Conservation (phyloP, 1,140 invertebrate genomes). For the Melanaphis sacchari region DNA sequence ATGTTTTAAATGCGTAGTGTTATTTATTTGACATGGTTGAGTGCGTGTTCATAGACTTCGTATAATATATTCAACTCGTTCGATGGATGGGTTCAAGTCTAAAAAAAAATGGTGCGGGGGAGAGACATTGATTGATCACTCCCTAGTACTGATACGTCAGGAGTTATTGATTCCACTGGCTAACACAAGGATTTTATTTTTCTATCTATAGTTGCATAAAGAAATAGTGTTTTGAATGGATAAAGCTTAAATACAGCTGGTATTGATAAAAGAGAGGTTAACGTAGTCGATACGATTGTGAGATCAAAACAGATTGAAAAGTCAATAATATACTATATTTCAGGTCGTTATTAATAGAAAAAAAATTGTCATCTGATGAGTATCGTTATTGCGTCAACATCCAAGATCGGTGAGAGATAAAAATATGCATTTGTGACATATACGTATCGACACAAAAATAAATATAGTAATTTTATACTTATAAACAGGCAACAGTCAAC, state of each 20-base stretch:
- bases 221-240: conserved; percentile 44
- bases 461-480: background rate
- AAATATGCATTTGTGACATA: conserved; percentile 19
- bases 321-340: conserved; percentile 28
- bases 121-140: conserved; percentile 40
- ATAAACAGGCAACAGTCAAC: background rate
- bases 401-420: background rate
- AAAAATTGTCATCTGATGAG: background rate
- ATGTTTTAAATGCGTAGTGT: background rate
- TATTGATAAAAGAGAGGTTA: conserved; percentile 13
- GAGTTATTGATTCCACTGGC: conserved; percentile 30
- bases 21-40: conserved; percentile 14
- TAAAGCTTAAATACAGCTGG: background rate
- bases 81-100: background rate
- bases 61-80: conserved; percentile 4
- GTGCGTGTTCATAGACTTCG: conserved; percentile 12
- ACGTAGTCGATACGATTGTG: background rate
- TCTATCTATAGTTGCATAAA: background rate
- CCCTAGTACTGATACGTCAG: conserved; percentile 12
- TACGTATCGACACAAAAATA: background rate
- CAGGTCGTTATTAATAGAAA: background rate
- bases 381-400: background rate
- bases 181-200: conserved; percentile 29
- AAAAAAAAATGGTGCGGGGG: background rate
- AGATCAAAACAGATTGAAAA: conserved; percentile 20